Percentiles rank a stretch among this genome's conserved stretches.
phyloP scores from a whole-genome alignment of 2,888 invertebrate species.

The Stenodema calcarata region DNA sequence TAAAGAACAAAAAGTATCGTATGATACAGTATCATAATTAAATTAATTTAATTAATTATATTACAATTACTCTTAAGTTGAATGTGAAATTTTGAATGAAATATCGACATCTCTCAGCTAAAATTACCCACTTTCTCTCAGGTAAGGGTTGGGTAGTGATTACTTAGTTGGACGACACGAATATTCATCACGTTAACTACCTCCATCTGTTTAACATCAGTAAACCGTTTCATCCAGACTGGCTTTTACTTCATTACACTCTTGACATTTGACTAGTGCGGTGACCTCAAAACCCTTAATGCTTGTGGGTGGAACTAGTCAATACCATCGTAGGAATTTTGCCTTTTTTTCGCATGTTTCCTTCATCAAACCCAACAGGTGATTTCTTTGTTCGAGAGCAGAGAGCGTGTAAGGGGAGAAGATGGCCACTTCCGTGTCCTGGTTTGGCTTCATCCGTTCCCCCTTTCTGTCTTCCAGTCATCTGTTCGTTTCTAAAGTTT shows the following conservation, averaged over 20 bases:
- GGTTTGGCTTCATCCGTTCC: not conserved
- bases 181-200: no score
- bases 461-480: not conserved
- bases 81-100: no score
- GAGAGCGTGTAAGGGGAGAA: conserved; percentile 5
- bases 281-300: not conserved
- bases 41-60: no score
- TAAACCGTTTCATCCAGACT: not conserved
- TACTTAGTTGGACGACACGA: no score
- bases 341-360: not conserved
- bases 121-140: no score
- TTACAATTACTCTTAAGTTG: no score
- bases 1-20: no score
- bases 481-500: no score
- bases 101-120: no score
- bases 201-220: not conserved
- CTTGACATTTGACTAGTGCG: not conserved
- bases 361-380: not conserved
- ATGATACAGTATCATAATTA: no score
- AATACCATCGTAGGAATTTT: not conserved
- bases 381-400: conserved; percentile 2
- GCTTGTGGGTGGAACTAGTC: not conserved
- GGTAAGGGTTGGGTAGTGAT: no score
- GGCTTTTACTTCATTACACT: not conserved
- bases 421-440: conserved; percentile 7